Percentiles rank a stretch among this genome's conserved stretches.
Evolutionary conservation across 2,888 invertebrate species (phyloP).

Genomic region (Bimastos eiseni): DNA sequence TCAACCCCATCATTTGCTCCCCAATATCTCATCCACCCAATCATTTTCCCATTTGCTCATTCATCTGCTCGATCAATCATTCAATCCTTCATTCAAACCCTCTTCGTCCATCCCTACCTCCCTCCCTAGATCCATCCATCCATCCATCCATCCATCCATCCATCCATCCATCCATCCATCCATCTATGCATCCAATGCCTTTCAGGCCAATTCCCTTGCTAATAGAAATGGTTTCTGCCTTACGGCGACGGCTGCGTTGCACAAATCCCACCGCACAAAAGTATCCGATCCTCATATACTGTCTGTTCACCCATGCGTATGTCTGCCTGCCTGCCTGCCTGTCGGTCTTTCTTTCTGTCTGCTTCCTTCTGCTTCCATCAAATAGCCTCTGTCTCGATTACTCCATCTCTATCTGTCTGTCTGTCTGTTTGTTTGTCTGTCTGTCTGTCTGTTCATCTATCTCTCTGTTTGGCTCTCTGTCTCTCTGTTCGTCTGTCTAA

Average conservation of each 20-base stretch:
- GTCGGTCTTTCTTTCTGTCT: background rate
- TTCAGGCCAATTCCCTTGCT: background rate
- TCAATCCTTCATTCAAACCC: background rate
- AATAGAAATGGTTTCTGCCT: conserved; percentile 13
- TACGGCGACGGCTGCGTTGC: background rate
- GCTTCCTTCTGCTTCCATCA: too few relatives aligned
- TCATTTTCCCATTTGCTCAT: too few relatives aligned
- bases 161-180: too few relatives aligned
- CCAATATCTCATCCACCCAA: too few relatives aligned
- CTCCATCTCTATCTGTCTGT: background rate
- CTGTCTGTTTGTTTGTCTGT: background rate
- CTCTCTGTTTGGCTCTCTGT: background rate
- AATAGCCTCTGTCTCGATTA: background rate
- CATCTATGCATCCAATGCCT: too few relatives aligned
- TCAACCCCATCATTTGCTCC: too few relatives aligned
- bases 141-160: too few relatives aligned
- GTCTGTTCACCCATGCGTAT: background rate
- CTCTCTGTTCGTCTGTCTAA: too few relatives aligned
- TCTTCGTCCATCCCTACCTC: too few relatives aligned
- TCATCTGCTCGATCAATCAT: too few relatives aligned
- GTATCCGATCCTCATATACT: background rate
- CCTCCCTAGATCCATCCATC: too few relatives aligned
- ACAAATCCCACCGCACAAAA: background rate
- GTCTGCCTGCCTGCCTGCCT: background rate
- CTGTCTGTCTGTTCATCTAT: background rate